phyloP scores from a whole-genome alignment of 2,888 invertebrate genomes.

The Mythimna lalbum region DNA sequence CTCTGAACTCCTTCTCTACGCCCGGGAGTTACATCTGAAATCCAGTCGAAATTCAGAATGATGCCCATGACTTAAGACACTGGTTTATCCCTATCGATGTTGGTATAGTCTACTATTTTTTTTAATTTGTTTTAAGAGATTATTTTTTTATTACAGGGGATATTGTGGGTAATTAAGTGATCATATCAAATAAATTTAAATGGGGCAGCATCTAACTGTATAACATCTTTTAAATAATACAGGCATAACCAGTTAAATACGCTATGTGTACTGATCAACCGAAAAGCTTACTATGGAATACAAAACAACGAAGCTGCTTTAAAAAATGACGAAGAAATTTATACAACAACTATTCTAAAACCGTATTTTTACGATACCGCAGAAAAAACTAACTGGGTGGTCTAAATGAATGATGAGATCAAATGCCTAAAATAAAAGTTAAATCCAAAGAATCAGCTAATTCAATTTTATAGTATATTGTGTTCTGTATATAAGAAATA shows the following conservation, averaged over 20 bases:
- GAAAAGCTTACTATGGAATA: background rate
- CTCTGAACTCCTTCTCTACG: no score
- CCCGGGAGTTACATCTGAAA: background rate
- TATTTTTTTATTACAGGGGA: background rate
- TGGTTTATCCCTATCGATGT: no score
- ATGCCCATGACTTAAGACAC: no score
- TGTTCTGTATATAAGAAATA: slow-evolving; percentile 9
- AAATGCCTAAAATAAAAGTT: slow-evolving; percentile 10
- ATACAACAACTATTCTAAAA: background rate
- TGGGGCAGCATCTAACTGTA: background rate
- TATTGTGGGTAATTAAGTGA: no score
- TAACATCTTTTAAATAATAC: background rate
- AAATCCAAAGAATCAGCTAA: slow-evolving; percentile 3
- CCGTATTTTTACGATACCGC: background rate
- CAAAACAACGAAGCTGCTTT: background rate
- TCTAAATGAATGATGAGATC: slow-evolving; percentile 16
- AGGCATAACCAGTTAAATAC: background rate
- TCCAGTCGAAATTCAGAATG: no score
- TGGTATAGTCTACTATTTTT: no score
- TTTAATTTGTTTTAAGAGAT: background rate
- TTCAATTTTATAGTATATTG: slow-evolving; percentile 27
- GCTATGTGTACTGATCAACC: background rate
- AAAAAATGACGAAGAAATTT: no score
- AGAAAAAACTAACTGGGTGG: slow-evolving; percentile 8
- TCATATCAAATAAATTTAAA: background rate